These are phyloP conservation scores for Xestia xanthographa DNA, from an alignment of 2,888 invertebrate genomes.

Conservation along the genomic window DNA sequence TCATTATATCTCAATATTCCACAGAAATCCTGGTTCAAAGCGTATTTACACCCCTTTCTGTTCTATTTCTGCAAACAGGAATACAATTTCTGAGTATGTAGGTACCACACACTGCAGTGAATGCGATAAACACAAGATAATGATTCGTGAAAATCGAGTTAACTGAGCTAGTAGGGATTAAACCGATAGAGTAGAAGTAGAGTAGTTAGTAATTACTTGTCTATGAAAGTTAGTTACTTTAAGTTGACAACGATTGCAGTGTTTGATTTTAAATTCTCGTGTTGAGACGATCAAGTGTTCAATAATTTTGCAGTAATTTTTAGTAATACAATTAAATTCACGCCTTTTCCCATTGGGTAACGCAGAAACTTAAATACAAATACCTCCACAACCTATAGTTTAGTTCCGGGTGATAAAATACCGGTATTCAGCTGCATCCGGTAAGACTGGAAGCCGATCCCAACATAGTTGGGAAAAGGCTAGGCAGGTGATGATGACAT, in stretches of 20 bases:
- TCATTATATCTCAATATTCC: slow-evolving; percentile 18
- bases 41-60: slow-evolving; percentile 20
- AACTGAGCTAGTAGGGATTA: background rate
- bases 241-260: background rate
- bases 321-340: background rate
- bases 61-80: background rate
- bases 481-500: too few relatives aligned
- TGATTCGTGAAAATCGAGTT: slow-evolving; percentile 8
- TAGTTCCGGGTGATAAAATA: too few relatives aligned
- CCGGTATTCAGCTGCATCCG: too few relatives aligned
- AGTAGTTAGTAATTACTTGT: background rate
- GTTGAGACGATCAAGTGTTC: too few relatives aligned
- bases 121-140: slow-evolving; percentile 12
- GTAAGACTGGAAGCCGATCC: too few relatives aligned
- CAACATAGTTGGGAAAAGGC: too few relatives aligned
- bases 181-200: background rate
- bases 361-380: too few relatives aligned
- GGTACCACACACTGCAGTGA: slow-evolving; percentile 9
- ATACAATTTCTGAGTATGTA: background rate
- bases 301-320: background rate
- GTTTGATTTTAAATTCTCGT: background rate
- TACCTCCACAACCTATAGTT: too few relatives aligned
- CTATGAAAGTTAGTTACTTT: background rate
- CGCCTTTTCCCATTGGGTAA: background rate
- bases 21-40: slow-evolving; percentile 18